Conservation (phyloP, 2,888 invertebrate species). For the Craniophora ligustri region DNA sequence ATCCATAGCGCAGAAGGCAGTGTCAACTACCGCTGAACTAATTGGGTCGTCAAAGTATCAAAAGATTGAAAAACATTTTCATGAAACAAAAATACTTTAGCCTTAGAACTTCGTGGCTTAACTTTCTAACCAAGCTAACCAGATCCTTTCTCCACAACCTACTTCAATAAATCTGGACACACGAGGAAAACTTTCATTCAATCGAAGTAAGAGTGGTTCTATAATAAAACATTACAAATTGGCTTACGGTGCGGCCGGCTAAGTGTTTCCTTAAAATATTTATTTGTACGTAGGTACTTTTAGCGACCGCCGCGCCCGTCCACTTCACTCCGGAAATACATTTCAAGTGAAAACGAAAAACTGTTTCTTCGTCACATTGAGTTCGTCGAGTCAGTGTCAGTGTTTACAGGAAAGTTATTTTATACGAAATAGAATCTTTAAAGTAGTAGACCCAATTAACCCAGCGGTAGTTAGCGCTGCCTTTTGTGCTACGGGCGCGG, state of each 20-base stretch:
- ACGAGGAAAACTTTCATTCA: slow-evolving; percentile 39
- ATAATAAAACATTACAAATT: slow-evolving; percentile 57
- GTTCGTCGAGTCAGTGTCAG: slow-evolving; percentile 4
- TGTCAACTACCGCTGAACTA: too few relatives aligned
- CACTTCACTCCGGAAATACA: slow-evolving; percentile 62
- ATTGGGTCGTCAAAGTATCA: too few relatives aligned
- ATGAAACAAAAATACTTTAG: background rate
- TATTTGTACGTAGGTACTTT: slow-evolving; percentile 68
- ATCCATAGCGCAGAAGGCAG: too few relatives aligned
- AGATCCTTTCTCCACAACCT: slow-evolving; percentile 21
- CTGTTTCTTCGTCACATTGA: slow-evolving; percentile 29
- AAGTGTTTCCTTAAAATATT: slow-evolving; percentile 66
- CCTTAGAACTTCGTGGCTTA: background rate
- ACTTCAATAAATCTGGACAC: slow-evolving; percentile 31
- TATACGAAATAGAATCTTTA: too few relatives aligned
- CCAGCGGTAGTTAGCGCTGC: too few relatives aligned
- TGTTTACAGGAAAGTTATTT: background rate
- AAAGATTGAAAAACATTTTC: background rate
- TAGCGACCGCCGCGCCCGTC: slow-evolving; percentile 63
- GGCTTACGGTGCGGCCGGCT: slow-evolving; percentile 54
- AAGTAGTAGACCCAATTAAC: too few relatives aligned
- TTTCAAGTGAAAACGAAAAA: slow-evolving; percentile 44
- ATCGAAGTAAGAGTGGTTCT: slow-evolving; percentile 36
- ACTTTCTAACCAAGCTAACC: slow-evolving; percentile 27
- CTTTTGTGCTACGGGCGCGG: too few relatives aligned